phyloP scores from a whole-genome alignment of 1,140 invertebrate species.

The Drosophila oshimai region DNA sequence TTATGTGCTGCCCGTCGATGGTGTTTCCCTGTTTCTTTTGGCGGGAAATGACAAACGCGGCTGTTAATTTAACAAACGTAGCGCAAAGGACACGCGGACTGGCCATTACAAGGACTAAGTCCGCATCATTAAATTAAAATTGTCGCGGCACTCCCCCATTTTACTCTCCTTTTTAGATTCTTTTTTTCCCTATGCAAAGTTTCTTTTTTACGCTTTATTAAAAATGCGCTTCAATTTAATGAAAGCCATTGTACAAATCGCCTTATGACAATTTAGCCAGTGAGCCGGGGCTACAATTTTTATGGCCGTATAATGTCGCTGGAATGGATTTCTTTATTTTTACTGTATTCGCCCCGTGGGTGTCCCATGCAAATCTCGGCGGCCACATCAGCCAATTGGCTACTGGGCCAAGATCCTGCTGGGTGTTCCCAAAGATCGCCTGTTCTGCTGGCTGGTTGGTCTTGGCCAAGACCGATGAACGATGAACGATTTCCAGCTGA shows the following conservation, averaged over 20 bases:
- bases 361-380: conserved; percentile 64
- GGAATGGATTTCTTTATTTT: conserved; percentile 65
- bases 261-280: conserved; percentile 77
- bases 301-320: conserved; percentile 68
- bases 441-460: not conserved
- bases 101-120: conserved; percentile 81
- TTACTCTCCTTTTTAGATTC: conserved; percentile 2
- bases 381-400: conserved; percentile 43
- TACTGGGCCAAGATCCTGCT: conserved; percentile 46
- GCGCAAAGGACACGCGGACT: conserved; percentile 52
- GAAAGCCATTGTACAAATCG: conserved; percentile 77
- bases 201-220: conserved; percentile 70
- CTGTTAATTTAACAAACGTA: conserved; percentile 77
- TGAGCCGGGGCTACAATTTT: conserved; percentile 64
- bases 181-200: conserved; percentile 47
- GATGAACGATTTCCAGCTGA: conserved; percentile 75
- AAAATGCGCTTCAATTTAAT: conserved; percentile 76
- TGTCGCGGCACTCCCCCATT: conserved; percentile 44
- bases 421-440: conserved; percentile 68
- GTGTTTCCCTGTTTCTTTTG: conserved; percentile 31
- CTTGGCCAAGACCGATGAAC: not conserved
- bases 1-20: conserved; percentile 61
- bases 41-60: conserved; percentile 64
- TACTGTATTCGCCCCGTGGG: conserved; percentile 15
- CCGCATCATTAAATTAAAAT: conserved; percentile 81